Evolutionary conservation across 2,888 invertebrate species (phyloP).

Genomic region (Octonoba sinensis): DNA sequence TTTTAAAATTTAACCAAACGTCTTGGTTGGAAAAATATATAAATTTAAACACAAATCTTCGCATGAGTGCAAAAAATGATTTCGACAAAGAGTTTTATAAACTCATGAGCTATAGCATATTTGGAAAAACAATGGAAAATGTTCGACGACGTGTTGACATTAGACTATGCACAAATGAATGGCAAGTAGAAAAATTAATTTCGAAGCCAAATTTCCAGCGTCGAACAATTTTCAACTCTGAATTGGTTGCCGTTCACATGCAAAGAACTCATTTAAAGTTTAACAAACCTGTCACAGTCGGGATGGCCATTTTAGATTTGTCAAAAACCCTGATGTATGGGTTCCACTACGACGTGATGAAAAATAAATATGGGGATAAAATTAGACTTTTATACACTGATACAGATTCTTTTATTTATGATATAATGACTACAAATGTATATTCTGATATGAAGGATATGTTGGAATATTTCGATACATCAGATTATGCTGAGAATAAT

Average conservation of each 20-base stretch:
- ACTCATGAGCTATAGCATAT: conserved; percentile 69
- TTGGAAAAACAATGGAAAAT: conserved; percentile 70
- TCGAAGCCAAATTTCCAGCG: conserved; percentile 49
- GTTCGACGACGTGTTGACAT: conserved; percentile 68
- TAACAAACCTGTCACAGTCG: conserved; percentile 65
- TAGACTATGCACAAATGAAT: conserved; percentile 46
- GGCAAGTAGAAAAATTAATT: conserved; percentile 19
- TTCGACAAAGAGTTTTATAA: conserved; percentile 71
- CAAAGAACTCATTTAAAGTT: conserved; percentile 27
- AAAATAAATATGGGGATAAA: conserved; percentile 63
- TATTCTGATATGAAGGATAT: conserved; percentile 33
- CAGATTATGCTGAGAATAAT: conserved; percentile 19
- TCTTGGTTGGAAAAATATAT: conserved; percentile 51
- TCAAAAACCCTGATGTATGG: conserved; percentile 68
- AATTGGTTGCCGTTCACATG: conserved; percentile 25
- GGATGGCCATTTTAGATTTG: conserved; percentile 67
- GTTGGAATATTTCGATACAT: conserved; percentile 65
- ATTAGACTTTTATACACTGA: conserved; percentile 68
- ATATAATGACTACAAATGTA: no score
- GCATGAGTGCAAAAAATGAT: conserved; percentile 67
- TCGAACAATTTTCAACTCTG: conserved; percentile 20
- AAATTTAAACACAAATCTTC: conserved; percentile 33
- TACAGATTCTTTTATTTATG: conserved; percentile 69
- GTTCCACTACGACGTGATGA: conserved; percentile 64
- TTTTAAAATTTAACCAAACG: conserved; percentile 44